These are phyloP conservation scores for Megaceryle torquata DNA, from an alignment of 2,113 vertebrate species.

Conservation along the genomic window DNA sequence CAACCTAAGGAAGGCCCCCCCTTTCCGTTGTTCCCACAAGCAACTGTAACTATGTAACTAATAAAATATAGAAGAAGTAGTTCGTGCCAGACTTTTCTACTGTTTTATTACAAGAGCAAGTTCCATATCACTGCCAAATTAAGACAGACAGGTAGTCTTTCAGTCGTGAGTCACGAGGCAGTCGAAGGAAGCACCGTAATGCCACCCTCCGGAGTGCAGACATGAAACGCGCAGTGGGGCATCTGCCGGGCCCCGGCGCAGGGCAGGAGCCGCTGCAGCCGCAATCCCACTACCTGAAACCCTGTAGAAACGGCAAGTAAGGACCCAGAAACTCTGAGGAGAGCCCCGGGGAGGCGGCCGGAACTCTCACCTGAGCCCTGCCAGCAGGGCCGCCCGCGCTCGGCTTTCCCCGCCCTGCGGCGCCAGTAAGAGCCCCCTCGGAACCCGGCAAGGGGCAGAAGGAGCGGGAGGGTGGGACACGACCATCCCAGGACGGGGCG, in stretches of 20 bases:
- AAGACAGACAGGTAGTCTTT: no score
- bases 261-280: background rate
- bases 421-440: background rate
- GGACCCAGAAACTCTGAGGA: background rate
- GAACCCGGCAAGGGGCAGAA: background rate
- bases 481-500: no score
- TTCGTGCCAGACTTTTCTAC: background rate
- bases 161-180: background rate
- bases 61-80: rapidly evolving
- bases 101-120: background rate
- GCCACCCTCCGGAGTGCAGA: rapidly evolving
- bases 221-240: rapidly evolving
- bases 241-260: background rate
- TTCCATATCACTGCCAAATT: background rate
- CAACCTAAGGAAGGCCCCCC: no score
- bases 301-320: background rate
- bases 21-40: background rate
- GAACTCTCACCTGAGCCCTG: background rate
- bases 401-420: background rate
- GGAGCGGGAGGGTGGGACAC: no score
- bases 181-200: background rate
- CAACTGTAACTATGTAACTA: background rate
- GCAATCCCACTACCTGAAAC: background rate
- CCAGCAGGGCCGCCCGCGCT: background rate
- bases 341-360: no score